Conservation (phyloP, 2,888 invertebrate species). For the Axea sp. region DNA sequence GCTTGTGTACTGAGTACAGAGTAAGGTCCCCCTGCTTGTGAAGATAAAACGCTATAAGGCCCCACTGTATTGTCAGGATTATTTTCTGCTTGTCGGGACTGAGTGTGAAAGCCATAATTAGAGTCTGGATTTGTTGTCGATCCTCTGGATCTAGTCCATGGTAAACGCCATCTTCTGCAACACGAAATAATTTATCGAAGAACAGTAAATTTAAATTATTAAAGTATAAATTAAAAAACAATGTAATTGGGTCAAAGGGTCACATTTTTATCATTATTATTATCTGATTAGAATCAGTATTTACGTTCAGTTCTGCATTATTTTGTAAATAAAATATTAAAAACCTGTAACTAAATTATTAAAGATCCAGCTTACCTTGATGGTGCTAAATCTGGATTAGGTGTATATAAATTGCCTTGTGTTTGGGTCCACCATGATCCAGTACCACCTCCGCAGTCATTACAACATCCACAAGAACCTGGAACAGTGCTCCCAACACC, state of each 20-base stretch:
- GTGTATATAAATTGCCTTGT: conserved; percentile 90
- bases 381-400: conserved; percentile 85
- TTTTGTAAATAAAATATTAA: too few species aligned
- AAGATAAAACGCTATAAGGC: conserved; percentile 82
- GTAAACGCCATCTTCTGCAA: conserved; percentile 78
- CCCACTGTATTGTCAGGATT: conserved; percentile 72
- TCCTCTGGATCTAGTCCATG: conserved; percentile 78
- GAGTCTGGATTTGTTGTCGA: conserved; percentile 84
- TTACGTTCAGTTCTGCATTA: too few species aligned
- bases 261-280: too few species aligned
- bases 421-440: conserved; percentile 81
- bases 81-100: conserved; percentile 70
- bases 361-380: conserved; percentile 68
- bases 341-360: too few species aligned
- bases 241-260: too few species aligned
- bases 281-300: too few species aligned
- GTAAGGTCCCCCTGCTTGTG: conserved; percentile 72
- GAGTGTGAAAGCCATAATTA: conserved; percentile 84
- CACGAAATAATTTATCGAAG: background rate
- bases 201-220: too few species aligned
- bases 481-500: conserved; percentile 78
- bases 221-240: too few species aligned
- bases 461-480: conserved; percentile 84
- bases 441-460: conserved; percentile 83
- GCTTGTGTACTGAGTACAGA: conserved; percentile 70